Evolutionary conservation across 2,113 vertebrate genomes (phyloP), one percentile per base, ranked within the genome.

Genomic region (Syrrhaptes paradoxus): DNA sequence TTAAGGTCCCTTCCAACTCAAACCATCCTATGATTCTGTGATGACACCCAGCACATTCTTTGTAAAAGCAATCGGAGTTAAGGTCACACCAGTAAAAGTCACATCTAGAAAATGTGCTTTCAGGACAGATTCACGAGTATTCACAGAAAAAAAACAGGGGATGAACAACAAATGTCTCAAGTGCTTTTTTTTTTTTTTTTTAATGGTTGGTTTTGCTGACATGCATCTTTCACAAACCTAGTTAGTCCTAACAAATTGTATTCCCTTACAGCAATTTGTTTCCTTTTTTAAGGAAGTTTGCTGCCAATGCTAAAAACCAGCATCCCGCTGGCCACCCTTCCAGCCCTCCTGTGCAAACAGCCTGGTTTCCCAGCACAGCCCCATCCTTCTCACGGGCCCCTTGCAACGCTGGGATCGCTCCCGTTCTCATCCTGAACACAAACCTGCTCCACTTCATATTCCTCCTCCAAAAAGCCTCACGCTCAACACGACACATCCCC

Each of bases 381-480:
- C 29, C 1, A 0, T 79, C 24, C 83, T 86, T 78, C 72, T 94
- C 65, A 52, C 1, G 0, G n/a, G 48, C 26, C 36, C 67, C 79
- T 83, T 96, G 88, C 73, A 95, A 92, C 76, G 87, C 49, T 66
- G 3, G 0, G 11, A 68, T 88, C 2, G 1, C 49, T 88, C 72
- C 52, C 6, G 0, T 45, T 89, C 72, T 68, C 80, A 49, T 49
- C 65, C 54, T 18, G 45, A 85, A 68, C 1, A 0, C 46, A 94
- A 95, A 94, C 89, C 89, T 89, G 89, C 89, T 79, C 87, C 36
- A 1, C 94, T 89, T 89, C 93, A 82, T 93, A 89, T 29, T 85
- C 74, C 71, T 91, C 84, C 89, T 92, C 65, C 83, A 81, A 95
- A 94, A 96, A 70, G n/a, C 85, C 87, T 71, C 73, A 75, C 57